Base-by-base conservation (phyloP, 2,797 vertebrate species). In the Betta splendens region DNA sequence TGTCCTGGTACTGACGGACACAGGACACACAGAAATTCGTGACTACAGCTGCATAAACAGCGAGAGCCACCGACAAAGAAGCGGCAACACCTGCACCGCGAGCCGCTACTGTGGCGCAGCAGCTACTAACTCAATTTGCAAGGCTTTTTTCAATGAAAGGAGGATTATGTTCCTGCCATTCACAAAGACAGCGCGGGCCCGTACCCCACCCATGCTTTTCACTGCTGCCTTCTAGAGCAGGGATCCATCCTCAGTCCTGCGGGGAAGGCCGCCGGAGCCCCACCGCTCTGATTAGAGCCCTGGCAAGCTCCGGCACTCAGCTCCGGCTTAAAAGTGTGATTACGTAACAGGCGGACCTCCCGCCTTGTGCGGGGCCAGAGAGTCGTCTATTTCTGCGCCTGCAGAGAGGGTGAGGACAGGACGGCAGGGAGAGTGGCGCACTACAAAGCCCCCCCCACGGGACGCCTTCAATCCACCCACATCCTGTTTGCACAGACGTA, bases 1-100 rank as follows among this genome's bases (percentile, higher is more conserved):
- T 94, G 83, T 99, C 96, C 92, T 95, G 95, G 90, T 99, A 99
- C 98, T 98, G 90, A 23, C 86, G 89, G 89, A 90, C 87, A 85
- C 80, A 89, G 79, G 53, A 85, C 54, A 86, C 47, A 84, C 42
- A 79, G 25, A 75, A 69, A 79, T 75, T 73, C n/a, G 56, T 69
- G 79, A 60, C 62, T 44, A 57, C 46, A 49, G 52, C 38, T 32
- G 10, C 63, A 51, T 42, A 15, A 58, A 61, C 44, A 76, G 38
- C 3, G 28, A 42, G 61, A 54, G 57, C 64, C 3, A 69, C 49
- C 64, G 69, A 7, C 69, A 55, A 65, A 45, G 45, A 76, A 31
- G 56, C 38, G 64, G n/a, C n/a, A n/a, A 47, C 50, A 60, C 31
- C 18, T 5, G 18, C 16, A 26, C 26, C 9, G 42, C 37, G 20